Evolutionary conservation across 2,888 invertebrate species (phyloP), one percentile per base, ranked within the genome.

Genomic region (Leucophora obtusa): DNA sequence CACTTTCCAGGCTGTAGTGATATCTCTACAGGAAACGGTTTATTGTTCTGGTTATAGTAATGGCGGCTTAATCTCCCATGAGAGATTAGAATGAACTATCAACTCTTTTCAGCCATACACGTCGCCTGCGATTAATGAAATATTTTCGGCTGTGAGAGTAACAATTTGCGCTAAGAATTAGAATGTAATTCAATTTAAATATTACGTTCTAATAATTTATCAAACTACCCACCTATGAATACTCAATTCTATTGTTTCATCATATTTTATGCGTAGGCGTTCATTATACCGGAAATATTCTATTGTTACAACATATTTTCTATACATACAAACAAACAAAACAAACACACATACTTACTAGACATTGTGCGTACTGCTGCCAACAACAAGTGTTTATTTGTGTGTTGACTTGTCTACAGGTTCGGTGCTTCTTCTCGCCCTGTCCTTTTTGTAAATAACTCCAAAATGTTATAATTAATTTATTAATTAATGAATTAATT

Each of bases 391-490:
- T 62, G 47, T 15, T 75, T 58, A 53, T 63, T 65, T 72, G 63
- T 82, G 21, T 71, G 62, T 58, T 35, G 35, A 69, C 54, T 35
- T 50, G 66, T 56, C 54, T 54, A 54, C 66, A 66, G 43, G n/a
- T 66, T 54, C n/a, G 9, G 21, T 38, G 15, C 15, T 17, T 58
- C 58, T 17, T 47, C 24, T 24, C 10, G 18, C 9, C 58, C 17
- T 38, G 14, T 21, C 38, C 17, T 54, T 21, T 56, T 21, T 24
- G 54, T 60, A n/a, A 50, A 15, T 71, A 28, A 28, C 28, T 62
- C 11, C 1, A 56, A 77, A 77, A 77, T 86, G 83, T 85, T 85
- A 85, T 87, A 86, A 87, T 86, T 86, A 87, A 87, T 86, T 86
- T 86, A 86, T 86, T 86, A 85, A 87, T 87, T 87, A 86, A 38